Conservation (phyloP, 2,888 invertebrate species). For the Listrodromus nycthemerus region DNA sequence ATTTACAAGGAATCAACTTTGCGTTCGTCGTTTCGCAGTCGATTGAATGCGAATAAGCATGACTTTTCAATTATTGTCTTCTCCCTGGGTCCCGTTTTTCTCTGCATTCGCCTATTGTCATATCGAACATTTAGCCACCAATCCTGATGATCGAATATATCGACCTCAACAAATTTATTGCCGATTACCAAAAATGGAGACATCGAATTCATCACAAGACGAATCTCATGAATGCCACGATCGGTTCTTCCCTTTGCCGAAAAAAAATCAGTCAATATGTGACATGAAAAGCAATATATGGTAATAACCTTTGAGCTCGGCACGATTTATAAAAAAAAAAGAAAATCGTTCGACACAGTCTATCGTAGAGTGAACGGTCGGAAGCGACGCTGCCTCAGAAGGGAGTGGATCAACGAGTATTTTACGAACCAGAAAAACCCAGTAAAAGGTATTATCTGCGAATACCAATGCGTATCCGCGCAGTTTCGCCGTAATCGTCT, state of each 20-base stretch:
- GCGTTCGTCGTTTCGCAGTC: conserved; percentile 18
- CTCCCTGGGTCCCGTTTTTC: neutral
- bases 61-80: neutral
- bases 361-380: neutral
- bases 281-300: neutral
- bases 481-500: conserved; percentile 24
- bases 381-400: neutral
- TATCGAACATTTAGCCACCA: too few relatives aligned
- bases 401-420: neutral
- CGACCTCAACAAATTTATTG: too few relatives aligned
- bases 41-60: conserved; percentile 12
- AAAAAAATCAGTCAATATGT: neutral
- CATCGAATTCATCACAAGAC: too few relatives aligned
- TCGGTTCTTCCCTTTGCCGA: neutral
- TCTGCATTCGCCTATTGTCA: neutral
- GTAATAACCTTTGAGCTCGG: conserved; percentile 1
- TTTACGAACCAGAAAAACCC: conserved; percentile 3
- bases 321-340: neutral
- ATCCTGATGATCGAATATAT: too few relatives aligned
- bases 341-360: neutral
- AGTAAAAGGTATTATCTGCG: neutral
- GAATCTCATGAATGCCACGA: too few relatives aligned
- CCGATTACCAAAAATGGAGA: too few relatives aligned
- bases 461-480: conserved; percentile 2
- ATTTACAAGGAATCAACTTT: neutral